These are phyloP conservation scores for Ptilodon capucinus DNA, from an alignment of 2,888 invertebrate genomes.

Conservation along the genomic window DNA sequence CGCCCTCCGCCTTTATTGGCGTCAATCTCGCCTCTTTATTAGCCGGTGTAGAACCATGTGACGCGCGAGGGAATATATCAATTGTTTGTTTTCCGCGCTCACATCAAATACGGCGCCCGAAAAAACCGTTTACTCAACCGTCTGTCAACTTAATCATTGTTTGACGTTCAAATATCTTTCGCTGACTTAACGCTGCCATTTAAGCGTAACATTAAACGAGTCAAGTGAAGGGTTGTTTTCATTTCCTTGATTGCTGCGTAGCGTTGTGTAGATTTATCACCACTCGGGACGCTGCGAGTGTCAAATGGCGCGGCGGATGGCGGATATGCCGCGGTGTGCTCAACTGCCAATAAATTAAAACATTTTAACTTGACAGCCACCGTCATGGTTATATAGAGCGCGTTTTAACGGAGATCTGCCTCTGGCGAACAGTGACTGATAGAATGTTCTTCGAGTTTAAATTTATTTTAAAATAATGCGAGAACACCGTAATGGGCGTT, in stretches of 20 bases:
- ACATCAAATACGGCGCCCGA: constrained; percentile 35
- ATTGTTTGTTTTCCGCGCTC: constrained; percentile 66
- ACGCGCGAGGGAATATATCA: constrained; percentile 65
- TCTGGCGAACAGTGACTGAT: constrained; percentile 38
- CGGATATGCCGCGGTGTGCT: constrained; percentile 59
- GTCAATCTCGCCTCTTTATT: constrained; percentile 56
- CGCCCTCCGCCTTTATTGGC: constrained; percentile 68
- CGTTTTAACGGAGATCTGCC: constrained; percentile 58
- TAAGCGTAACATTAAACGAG: constrained; percentile 61
- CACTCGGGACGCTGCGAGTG: constrained; percentile 58
- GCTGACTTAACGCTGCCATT: constrained; percentile 48
- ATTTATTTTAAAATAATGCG: constrained; percentile 23
- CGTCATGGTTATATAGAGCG: constrained; percentile 59
- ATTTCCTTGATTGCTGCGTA: constrained; percentile 71
- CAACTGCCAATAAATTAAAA: constrained; percentile 77
- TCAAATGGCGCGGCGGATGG: constrained; percentile 65
- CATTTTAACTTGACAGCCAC: constrained; percentile 73
- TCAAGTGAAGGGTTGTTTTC: constrained; percentile 71
- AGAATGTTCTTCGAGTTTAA: constrained; percentile 26
- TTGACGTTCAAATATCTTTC: constrained; percentile 37
- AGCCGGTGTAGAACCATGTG: constrained; percentile 62
- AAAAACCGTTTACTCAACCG: constrained; percentile 26
- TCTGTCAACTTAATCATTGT: constrained; percentile 31
- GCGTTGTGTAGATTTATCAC: constrained; percentile 71
- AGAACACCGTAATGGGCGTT: constrained; percentile 21